Evolutionary conservation across 2,888 invertebrate genomes (phyloP).

Genomic region (Trachelus stipa): DNA sequence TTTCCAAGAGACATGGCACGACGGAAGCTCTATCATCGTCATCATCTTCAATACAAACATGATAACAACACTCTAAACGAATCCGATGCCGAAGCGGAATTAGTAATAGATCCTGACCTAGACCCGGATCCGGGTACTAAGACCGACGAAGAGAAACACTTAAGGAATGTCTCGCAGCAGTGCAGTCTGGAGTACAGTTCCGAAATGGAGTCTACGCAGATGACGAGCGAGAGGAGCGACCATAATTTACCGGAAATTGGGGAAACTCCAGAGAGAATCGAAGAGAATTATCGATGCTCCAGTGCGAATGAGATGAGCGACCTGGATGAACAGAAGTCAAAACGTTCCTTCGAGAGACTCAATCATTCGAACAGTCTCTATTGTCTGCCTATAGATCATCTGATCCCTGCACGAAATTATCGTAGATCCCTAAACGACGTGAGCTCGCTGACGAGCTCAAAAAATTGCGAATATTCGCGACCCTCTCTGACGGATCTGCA

Average conservation of each 20-base stretch:
- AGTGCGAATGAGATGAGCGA: conserved; percentile 41
- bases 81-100: neutral
- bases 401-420: conserved; percentile 40
- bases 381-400: conserved; percentile 46
- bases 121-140: conserved; percentile 55
- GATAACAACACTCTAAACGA: conserved; percentile 40
- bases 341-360: conserved; percentile 35
- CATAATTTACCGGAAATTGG: conserved; percentile 59
- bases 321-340: conserved; percentile 29
- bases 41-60: conserved; percentile 43
- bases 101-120: conserved; percentile 21
- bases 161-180: conserved; percentile 78
- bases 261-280: conserved; percentile 32
- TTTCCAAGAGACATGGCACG: conserved; percentile 30
- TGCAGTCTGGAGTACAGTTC: conserved; percentile 79
- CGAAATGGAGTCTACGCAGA: conserved; percentile 60
- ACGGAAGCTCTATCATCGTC: conserved; percentile 5
- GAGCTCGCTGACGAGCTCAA: conserved; percentile 48
- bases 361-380: conserved; percentile 56
- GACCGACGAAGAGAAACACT: conserved; percentile 61
- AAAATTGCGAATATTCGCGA: conserved; percentile 46
- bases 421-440: conserved; percentile 58
- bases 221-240: conserved; percentile 60
- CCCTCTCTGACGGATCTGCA: conserved; percentile 48
- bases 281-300: conserved; percentile 28